phyloP scores from a whole-genome alignment of 2,888 invertebrate genomes.

The Pandemis heparana region DNA sequence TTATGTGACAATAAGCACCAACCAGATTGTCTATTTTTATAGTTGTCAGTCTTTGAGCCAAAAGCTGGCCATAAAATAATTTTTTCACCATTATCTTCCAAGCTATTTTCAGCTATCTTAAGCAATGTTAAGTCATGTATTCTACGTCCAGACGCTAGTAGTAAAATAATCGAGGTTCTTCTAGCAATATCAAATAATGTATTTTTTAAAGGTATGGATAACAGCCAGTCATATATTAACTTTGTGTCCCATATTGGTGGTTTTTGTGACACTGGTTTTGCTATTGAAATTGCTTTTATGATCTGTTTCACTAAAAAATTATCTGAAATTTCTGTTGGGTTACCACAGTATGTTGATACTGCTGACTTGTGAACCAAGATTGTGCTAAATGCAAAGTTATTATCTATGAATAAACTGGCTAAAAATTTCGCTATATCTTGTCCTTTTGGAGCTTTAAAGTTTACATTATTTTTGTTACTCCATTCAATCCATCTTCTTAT shows the following conservation, averaged over 20 bases:
- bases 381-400: conserved; percentile 35
- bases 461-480: conserved; percentile 9
- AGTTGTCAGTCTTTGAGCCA: conserved; percentile 46
- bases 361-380: conserved; percentile 44
- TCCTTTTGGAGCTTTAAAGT: conserved; percentile 21
- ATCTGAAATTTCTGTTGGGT: not conserved
- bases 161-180: not conserved
- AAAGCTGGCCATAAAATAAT: not conserved
- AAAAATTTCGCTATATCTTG: conserved; percentile 33
- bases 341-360: conserved; percentile 37
- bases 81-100: not conserved
- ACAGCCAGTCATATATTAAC: not conserved
- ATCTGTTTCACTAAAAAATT: conserved; percentile 8
- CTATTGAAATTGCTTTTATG: not conserved
- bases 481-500: conserved; percentile 36
- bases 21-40: conserved; percentile 44
- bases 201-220: not conserved
- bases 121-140: not conserved
- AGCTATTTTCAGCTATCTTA: not conserved
- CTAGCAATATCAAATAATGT: not conserved
- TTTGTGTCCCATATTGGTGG: not conserved
- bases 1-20: conserved; percentile 24
- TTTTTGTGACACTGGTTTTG: not conserved
- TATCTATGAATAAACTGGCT: conserved; percentile 24
- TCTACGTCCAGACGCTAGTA: not conserved